Base-by-base conservation (phyloP, 2,888 invertebrate genomes). In the Cantharis rustica region DNA sequence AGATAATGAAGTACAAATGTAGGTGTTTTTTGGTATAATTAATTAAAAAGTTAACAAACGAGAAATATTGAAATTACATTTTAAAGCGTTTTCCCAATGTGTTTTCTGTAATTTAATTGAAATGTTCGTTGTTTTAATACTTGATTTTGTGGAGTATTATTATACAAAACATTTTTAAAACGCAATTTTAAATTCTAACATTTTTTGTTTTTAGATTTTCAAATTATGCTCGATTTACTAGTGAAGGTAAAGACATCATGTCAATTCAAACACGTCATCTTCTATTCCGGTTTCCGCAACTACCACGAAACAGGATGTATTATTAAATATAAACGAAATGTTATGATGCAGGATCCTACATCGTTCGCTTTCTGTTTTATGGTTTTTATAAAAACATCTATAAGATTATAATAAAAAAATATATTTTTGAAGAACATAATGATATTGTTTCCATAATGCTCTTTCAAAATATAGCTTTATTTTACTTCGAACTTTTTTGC, bases 321-420 rank as follows among this genome's bases (percentile, higher is more conserved):
- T 72, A 68, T 72, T 72, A 72, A 72, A 66, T 72, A 68, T 64
- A 68, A 72, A 72, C 66, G 72, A 72, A 72, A 72, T 72, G 66
- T 47, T 72, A 66, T 23, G 26, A 16, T 71, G 71, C 31, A 72
- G 61, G 64, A 72, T 72, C 31, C 68, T 47, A 61, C 66, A n/a
- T 16, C 17, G 20, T 13, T 66, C 23, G 23, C 23, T 66, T 66
- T 66, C 64, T 66, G 23, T 66, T 66, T 66, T 66, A 47, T 47
- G 47, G 47, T 47, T n/a, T 47, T 47, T 47, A 47, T 47, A 47
- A 47, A 47, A 47, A 47, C 47, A 47, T 47, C n/a, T 47, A n/a
- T 47, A 47, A 47, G n/a, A n/a, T 47, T 47, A 47, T 47, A 47
- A 31, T 31, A 47, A 47, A 47, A 47, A 47, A 47, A 47, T 13